Evolutionary conservation across 2,113 vertebrate species (phyloP), one percentile per base, ranked within the genome.

Genomic region (Sapayoa aenigma): DNA sequence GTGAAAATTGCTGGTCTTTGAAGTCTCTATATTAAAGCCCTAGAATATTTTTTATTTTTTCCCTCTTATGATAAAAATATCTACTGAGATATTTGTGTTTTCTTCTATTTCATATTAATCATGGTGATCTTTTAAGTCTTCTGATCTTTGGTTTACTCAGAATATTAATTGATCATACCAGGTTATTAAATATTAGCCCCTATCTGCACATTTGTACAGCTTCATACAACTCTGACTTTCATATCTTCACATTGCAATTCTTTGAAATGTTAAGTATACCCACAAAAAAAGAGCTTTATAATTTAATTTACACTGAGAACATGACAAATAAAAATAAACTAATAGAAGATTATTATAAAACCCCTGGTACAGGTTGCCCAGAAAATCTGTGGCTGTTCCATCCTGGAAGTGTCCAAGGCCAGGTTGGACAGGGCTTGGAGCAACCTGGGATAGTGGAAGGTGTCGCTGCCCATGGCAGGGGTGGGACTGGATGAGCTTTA

Each of bases 1-100:
- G 41, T 95, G 89, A 96, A 97, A 97, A 96, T 82, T 92, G 66
- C 12, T 72, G n/a, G 9, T 59, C 42, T 90, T 62, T 87, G 86
- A 93, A 76, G 41, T 71, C 14, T 50, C 25, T 33, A 2, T 41
- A 52, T 78, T 60, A 75, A 91, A 87, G 11, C 11, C 14, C 6
- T 9, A 9, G 53, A 52, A 60, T 21, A 77, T 3, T 44, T 11
- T 63, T 46, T 79, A 50, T 72, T 82, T 91, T 79, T 14, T 47
- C 58, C 25, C 25, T 56, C 37, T 77, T 80, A 66, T 28, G 22
- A 79, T 33, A 73, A 92, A 87, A 88, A 72, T 73, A 69, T n/a
- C 50, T 77, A 41, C 41, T n/a, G 49, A 73, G 42, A 37, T 71
- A 77, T 60, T 79, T 85, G 33, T 59, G 6, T 52, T 77, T 73